A percentile compares a stretch with the other conserved stretches of the same genome.
Conservation (phyloP, 2,797 vertebrate species). For the Enteromius paludinosus region DNA sequence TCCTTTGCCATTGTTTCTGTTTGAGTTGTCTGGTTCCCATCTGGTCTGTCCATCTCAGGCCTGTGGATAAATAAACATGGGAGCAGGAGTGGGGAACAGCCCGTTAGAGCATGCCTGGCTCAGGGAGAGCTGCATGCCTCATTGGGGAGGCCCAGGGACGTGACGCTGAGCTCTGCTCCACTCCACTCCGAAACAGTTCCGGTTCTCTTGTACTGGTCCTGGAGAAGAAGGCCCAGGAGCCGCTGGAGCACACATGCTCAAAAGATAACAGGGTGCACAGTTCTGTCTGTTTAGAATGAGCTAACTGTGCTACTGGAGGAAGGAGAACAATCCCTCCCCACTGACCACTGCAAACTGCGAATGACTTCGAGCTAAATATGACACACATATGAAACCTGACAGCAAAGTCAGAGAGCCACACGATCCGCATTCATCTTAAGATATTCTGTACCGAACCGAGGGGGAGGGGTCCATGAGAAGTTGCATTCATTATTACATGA, state of each 20-base stretch:
- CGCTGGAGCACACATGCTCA: slow-evolving; percentile 56
- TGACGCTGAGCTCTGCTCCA: slow-evolving; percentile 46
- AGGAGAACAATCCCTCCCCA: slow-evolving; percentile 11
- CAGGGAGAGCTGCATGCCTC: slow-evolving; percentile 76
- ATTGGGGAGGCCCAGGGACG: slow-evolving; percentile 65
- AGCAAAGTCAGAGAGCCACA: background rate
- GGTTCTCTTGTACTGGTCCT: slow-evolving; percentile 53
- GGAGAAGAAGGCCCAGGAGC: slow-evolving; percentile 47
- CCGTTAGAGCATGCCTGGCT: slow-evolving; percentile 73
- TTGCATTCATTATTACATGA: background rate
- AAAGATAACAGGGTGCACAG: slow-evolving; percentile 58
- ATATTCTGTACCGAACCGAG: background rate
- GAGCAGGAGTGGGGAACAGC: slow-evolving; percentile 70
- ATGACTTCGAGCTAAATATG: slow-evolving; percentile 26
- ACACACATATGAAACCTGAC: background rate
- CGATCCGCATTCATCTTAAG: background rate
- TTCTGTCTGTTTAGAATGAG: slow-evolving; percentile 15
- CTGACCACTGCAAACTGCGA: slow-evolving; percentile 1
- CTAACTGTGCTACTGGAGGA: slow-evolving; percentile 21
- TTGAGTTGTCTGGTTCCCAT: slow-evolving; percentile 83
- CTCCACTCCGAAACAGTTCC: slow-evolving; percentile 60
- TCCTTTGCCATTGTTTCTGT: slow-evolving; percentile 66
- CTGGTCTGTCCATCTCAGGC: slow-evolving; percentile 82
- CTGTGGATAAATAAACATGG: slow-evolving; percentile 81
- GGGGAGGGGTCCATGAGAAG: background rate